Conservation (phyloP, 2,113 vertebrate genomes). For the Rhombomys opimus region DNA sequence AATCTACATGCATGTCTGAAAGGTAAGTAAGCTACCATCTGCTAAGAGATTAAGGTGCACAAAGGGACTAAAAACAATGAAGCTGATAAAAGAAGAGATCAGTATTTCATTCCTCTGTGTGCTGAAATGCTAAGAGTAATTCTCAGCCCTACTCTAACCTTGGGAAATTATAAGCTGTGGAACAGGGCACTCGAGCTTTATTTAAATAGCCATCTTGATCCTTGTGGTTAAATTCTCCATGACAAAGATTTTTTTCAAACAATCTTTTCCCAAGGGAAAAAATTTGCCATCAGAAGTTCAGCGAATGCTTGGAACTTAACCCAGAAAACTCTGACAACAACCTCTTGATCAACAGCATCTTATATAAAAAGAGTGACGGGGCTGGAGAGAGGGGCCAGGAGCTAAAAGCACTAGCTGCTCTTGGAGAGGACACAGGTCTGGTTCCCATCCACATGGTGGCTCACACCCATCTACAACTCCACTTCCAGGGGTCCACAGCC, state of each 20-base stretch:
- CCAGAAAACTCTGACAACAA: neutral
- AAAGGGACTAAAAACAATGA: neutral
- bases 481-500: neutral
- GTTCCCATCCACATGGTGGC: neutral
- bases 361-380: neutral
- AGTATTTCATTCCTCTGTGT: neutral
- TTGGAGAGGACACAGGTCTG: neutral
- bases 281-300: constrained; percentile 20
- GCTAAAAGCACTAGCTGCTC: neutral
- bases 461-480: neutral
- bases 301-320: neutral
- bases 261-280: neutral
- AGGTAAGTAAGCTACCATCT: neutral
- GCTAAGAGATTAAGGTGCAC: neutral
- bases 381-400: neutral
- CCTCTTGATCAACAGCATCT: neutral
- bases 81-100: neutral
- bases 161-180: neutral
- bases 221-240: neutral
- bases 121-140: neutral
- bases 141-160: neutral
- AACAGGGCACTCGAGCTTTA: neutral
- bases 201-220: neutral
- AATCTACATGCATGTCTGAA: neutral
- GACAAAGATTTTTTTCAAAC: neutral